Base-by-base conservation (phyloP, 2,888 invertebrate species). In the Habroteleia sp. region DNA sequence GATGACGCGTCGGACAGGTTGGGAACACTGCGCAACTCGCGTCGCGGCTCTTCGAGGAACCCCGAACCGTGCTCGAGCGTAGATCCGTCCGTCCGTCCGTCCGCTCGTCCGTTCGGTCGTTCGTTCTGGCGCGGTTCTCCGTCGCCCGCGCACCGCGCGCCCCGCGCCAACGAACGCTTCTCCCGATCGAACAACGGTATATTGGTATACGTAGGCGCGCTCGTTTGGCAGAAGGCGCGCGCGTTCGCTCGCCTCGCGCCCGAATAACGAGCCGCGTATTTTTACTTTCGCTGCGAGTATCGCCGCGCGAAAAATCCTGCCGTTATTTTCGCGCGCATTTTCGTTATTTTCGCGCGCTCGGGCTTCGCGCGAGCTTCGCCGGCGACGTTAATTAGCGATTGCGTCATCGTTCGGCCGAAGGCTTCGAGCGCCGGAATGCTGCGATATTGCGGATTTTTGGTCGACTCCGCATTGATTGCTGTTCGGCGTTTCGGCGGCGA, bases 1-100 rank as follows among this genome's bases (percentile, higher is more conserved):
- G 78, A 78, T 78, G 78, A 77, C 77, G 77, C 78, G 73, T 62
- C 60, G 29, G 76, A 74, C 77, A 77, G 77, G 77, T 75, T 72
- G 76, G 71, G 73, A 73, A 46, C 63, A 58, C 58, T 71, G 76
- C 76, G 76, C 73, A 66, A 50, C 69, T 68, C 65, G 68, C 63
- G 73, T 52, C 68, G 71, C 68, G 46, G 50, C 63, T 54, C 54
- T 65, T 58, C 60, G 69, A 63, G 63, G 63, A 74, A 56, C 54
- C 56, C 68, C 63, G 48, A 68, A 74, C 62, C 69, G 71, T 63
- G 68, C 54, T 56, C 74, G 74, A 66, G 68, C 74, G 63, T 46
- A 69, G 69, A 69, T 69, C 69, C 69, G 65, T 42, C 46, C 44
- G 41, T 50, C 23, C 50, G 44, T 44, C 39, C 52, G 39, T 31